phyloP scores from a whole-genome alignment of 2,888 invertebrate species.

The Ischnus inquisitorius region DNA sequence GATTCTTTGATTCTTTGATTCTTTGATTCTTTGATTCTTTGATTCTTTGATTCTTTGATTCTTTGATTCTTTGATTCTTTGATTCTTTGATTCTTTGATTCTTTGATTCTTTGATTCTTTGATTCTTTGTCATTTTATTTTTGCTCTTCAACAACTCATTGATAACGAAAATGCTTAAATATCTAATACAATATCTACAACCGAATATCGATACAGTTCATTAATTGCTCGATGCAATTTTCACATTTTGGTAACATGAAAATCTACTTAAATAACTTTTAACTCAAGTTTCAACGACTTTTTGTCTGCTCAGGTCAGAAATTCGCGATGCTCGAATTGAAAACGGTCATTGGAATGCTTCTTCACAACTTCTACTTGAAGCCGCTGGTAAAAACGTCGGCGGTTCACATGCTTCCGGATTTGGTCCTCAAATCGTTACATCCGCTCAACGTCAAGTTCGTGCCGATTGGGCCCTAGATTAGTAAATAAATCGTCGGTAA shows the following conservation, averaged over 20 bases:
- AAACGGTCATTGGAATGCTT: conserved; percentile 72
- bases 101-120: too few species aligned
- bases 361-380: conserved; percentile 77
- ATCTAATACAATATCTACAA: too few species aligned
- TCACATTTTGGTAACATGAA: neutral
- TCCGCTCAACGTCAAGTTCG: conserved; percentile 72
- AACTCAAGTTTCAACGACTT: neutral
- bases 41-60: too few species aligned
- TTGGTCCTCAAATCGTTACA: conserved; percentile 72
- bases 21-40: too few species aligned
- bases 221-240: neutral
- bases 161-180: too few species aligned
- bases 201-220: neutral
- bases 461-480: conserved; percentile 35
- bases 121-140: too few species aligned
- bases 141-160: too few species aligned
- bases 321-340: conserved; percentile 78
- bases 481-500: neutral
- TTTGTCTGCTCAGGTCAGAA: conserved; percentile 69
- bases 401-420: conserved; percentile 54
- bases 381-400: conserved; percentile 51
- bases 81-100: too few species aligned
- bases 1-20: too few species aligned
- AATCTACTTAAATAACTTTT: neutral
- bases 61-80: too few species aligned